These are phyloP conservation scores for Halcyon chelicuti DNA, from an alignment of 2,797 vertebrate genomes.

Conservation along the genomic window DNA sequence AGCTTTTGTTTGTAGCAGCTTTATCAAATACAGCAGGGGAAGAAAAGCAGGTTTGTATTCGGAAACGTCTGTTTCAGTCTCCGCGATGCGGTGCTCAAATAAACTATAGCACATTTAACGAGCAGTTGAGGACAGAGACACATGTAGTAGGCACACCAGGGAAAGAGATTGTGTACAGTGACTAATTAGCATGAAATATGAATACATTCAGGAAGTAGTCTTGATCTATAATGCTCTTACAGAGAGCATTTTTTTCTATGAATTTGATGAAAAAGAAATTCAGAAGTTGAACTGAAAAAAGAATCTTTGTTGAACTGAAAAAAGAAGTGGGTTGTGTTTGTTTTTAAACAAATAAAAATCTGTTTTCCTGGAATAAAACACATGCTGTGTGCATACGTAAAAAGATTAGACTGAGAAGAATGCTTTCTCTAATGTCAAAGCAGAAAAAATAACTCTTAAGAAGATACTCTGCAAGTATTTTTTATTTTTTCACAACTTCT, in stretches of 20 bases:
- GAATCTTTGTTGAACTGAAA: conserved; percentile 47
- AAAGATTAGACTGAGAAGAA: conserved; percentile 24
- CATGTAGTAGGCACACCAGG: conserved; percentile 79
- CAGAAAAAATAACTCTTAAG: neutral
- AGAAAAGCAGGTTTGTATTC: conserved; percentile 30
- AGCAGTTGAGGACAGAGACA: conserved; percentile 84
- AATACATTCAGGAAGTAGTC: conserved; percentile 74
- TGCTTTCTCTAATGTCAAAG: neutral
- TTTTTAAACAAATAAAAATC: conserved; percentile 23
- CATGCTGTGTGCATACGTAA: conserved; percentile 11
- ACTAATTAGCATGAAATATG: conserved; percentile 85
- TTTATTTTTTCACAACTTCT: neutral
- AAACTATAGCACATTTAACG: conserved; percentile 84
- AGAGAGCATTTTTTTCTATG: conserved; percentile 67
- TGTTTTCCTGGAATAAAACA: conserved; percentile 29
- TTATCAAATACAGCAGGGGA: conserved; percentile 54
- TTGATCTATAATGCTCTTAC: conserved; percentile 79
- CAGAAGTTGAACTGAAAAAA: conserved; percentile 49
- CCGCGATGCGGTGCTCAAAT: conserved; percentile 77
- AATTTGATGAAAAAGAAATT: conserved; percentile 72
- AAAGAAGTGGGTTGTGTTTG: conserved; percentile 5
- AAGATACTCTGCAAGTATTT: neutral
- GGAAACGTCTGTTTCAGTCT: conserved; percentile 68
- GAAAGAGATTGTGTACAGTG: conserved; percentile 75
- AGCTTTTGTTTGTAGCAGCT: conserved; percentile 7